Base-by-base conservation (phyloP, 2,113 vertebrate genomes). In the Shinisaurus crocodilurus region DNA sequence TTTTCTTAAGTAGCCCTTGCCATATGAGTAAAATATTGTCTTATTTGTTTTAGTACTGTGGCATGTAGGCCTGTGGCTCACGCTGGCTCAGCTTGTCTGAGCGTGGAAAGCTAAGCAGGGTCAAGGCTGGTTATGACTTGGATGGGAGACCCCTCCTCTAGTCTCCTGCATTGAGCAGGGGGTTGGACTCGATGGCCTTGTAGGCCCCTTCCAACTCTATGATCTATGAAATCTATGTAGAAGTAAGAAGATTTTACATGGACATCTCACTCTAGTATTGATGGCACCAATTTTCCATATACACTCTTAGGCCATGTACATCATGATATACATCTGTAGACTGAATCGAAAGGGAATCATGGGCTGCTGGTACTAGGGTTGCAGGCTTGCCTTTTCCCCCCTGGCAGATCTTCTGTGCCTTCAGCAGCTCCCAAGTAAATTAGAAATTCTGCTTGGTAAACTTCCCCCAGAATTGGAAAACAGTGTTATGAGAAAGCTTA, bases 261-360 rank as follows among this genome's bases (percentile, higher is more conserved):
- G 45, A 63, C 63, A 75, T 91, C 92, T 92, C 80, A 70, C 70
- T 3, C 67, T 50, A 43, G 23, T 72, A 80, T 0, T 1, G 2
- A 81, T 81, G 48, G 8, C 9, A 5, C 83, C 87, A 86, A 45
- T 63, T 77, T 86, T 0, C 0, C 3, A 89, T 83, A 40, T 82
- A 23, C 5, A 25, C 16, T 34, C 27, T 27, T 13, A 5, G 34
- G 20, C 43, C 60, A 67, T 0, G 0, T 43, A 79, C 76, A 92
- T 92, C 82, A 82, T 34, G 86, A 88, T 10, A 0, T 80, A 37
- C 12, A 0, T 48, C 18, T 0, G 0, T 79, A 83, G 2, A 2
- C 43, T n/a, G 43, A n/a, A 6, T 92, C 86, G 83, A 93, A 89
- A 85, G 43, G 15, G 15, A 85, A 86, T 3, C 40, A 20, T 87